phyloP scores from a whole-genome alignment of 2,113 vertebrate species.

The Vulpes vulpes region DNA sequence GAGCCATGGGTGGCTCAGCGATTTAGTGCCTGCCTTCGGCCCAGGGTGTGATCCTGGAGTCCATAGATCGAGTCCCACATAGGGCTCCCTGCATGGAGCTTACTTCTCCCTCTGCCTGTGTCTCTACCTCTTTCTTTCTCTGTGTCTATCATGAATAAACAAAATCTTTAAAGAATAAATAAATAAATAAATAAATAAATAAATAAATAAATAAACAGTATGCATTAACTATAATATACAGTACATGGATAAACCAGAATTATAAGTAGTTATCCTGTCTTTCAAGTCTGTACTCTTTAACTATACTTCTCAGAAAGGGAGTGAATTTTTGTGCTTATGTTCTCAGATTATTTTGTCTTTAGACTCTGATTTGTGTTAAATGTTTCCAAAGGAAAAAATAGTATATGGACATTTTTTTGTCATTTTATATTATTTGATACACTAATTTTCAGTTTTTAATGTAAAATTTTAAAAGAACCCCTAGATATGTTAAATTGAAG shows the following conservation, averaged over 20 bases:
- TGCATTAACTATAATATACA: not conserved
- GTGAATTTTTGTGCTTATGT: not conserved
- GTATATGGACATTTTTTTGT: not conserved
- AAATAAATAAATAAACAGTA: not conserved
- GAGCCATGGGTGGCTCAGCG: too few relatives aligned
- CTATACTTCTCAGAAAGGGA: not conserved
- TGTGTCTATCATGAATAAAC: too few relatives aligned
- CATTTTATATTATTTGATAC: not conserved
- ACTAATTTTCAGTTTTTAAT: not conserved
- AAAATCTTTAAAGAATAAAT: too few relatives aligned
- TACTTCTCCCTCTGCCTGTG: too few relatives aligned
- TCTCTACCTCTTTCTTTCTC: too few relatives aligned
- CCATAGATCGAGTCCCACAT: too few relatives aligned
- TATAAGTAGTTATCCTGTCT: not conserved
- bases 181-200: not conserved
- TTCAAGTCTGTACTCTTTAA: not conserved
- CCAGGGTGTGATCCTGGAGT: too few relatives aligned
- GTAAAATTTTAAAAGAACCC: not conserved
- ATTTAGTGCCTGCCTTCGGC: too few relatives aligned
- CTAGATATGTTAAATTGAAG: not conserved
- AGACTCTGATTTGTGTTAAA: not conserved
- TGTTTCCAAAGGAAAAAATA: not conserved
- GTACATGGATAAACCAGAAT: not conserved
- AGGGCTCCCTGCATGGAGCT: too few relatives aligned
- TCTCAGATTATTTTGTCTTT: not conserved